A percentile compares a stretch with the other conserved stretches of the same genome.
These are phyloP conservation scores for Streptopelia turtur DNA, from an alignment of 2,797 vertebrate species.

Conservation along the genomic window DNA sequence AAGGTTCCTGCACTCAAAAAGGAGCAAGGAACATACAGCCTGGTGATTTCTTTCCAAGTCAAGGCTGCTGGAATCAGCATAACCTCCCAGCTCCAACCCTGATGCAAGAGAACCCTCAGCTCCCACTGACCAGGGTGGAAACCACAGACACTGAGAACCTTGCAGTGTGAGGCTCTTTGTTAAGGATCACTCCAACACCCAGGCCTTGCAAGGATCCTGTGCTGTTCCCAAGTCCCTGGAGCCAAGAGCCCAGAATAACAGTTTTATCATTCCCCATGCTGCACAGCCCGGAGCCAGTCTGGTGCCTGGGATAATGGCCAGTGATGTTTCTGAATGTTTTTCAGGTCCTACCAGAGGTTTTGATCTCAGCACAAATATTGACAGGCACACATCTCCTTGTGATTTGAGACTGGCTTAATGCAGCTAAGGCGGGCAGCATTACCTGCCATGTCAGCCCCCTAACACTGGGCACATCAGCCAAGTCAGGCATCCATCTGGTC, in stretches of 20 bases:
- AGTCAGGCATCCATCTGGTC: neutral
- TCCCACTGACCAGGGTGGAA: neutral
- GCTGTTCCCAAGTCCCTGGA: neutral
- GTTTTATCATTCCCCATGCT: neutral
- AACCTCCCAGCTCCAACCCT: neutral
- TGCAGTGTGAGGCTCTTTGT: neutral
- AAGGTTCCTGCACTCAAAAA: neutral
- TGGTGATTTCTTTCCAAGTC: neutral
- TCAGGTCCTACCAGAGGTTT: neutral
- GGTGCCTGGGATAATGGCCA: neutral
- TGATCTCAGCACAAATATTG: neutral
- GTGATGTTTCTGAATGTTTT: slow-evolving; percentile 5
- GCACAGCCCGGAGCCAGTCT: slow-evolving; percentile 9
- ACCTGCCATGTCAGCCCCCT: neutral
- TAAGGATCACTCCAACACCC: neutral
- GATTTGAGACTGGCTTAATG: neutral
- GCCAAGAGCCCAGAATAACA: neutral
- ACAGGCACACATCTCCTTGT: neutral
- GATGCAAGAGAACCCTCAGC: neutral
- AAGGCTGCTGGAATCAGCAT: neutral
- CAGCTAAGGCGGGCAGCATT: neutral
- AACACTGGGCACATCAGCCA: neutral
- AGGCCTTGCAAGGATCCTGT: neutral
- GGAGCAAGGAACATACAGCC: neutral
- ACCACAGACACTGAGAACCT: neutral